Evolutionary conservation across 1,140 invertebrate species (phyloP), one percentile per base, ranked within the genome.

Genomic region (Apis laboriosa): DNA sequence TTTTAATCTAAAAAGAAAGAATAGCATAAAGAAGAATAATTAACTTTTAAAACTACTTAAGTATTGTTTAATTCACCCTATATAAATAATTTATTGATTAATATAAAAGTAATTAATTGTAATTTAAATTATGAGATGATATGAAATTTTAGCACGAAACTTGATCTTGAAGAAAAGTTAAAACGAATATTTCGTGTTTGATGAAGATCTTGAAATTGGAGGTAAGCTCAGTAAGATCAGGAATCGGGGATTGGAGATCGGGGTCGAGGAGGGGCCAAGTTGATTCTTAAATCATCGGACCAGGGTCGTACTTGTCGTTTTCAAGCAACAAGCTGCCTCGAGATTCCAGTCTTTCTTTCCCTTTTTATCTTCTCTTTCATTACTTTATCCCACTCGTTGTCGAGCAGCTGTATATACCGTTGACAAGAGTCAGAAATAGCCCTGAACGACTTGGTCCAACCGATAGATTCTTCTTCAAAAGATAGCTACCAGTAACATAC

Each of bases 181-280:
- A 21, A 21, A 21, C 28, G 64, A 43, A 43, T 17, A 7, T 43
- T 34, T 28, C 8, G 21, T 17, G 15, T 28, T 49, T n/a, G 67
- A 51, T 12, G 15, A 70, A 70, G 43, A 70, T 49, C 67, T 24
- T 24, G 13, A 67, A 67, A 34, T 43, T 67, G 19, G 34, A 67
- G 34, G 19, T 67, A 67, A 60, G 58, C 58, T 21, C 58, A 43
- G 21, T 12, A 63, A 49, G 67, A 49, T 70, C 43, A n/a, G 21
- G n/a, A 68, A 68, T 43, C 7, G 67, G 13, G 13, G 24, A 51
- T 70, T 70, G 43, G 43, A 15, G 13, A 70, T 70, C 49, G 49
- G 49, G 68, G 68, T 53, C 68, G 68, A 70, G 68, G 15, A 70
- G 68, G 68, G n/a, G n/a, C 68, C 43, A 70, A 70, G 68, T 70